These are phyloP conservation scores for Epinephelus malabaricus DNA, from an alignment of 2,797 vertebrate genomes.

Conservation along the genomic window DNA sequence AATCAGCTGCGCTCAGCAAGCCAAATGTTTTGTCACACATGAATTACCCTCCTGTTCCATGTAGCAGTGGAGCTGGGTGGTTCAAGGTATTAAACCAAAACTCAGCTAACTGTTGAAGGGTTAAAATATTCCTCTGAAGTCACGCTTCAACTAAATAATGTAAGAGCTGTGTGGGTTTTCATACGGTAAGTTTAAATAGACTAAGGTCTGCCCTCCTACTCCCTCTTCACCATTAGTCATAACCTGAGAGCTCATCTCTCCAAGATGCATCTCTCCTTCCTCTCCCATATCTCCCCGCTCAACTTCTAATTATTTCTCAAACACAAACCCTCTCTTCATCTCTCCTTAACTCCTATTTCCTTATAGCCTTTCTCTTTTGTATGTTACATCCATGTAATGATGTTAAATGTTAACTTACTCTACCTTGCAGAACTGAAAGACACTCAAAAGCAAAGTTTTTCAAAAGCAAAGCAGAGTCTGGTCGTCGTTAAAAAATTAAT, in stretches of 20 bases:
- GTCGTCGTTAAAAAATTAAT: slow-evolving; percentile 40
- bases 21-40: slow-evolving; percentile 15
- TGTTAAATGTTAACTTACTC: neutral
- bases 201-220: slow-evolving; percentile 48
- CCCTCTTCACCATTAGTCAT: slow-evolving; percentile 68
- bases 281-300: slow-evolving; percentile 15
- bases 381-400: neutral
- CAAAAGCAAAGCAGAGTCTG: slow-evolving; percentile 16
- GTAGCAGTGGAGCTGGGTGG: neutral
- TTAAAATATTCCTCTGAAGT: slow-evolving; percentile 38
- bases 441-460: slow-evolving; percentile 2
- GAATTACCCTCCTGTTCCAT: neutral
- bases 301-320: slow-evolving; percentile 30
- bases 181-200: slow-evolving; percentile 50
- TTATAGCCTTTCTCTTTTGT: neutral
- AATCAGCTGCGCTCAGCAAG: neutral
- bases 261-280: slow-evolving; percentile 6
- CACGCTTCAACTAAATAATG: slow-evolving; percentile 31
- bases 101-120: slow-evolving; percentile 9
- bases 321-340: neutral
- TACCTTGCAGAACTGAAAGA: neutral
- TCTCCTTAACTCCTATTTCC: neutral
- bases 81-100: neutral
- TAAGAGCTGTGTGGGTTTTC: slow-evolving; percentile 49
- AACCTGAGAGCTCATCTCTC: slow-evolving; percentile 51